phyloP scores from a whole-genome alignment of 2,113 vertebrate genomes.

The Platysteira castanea region DNA sequence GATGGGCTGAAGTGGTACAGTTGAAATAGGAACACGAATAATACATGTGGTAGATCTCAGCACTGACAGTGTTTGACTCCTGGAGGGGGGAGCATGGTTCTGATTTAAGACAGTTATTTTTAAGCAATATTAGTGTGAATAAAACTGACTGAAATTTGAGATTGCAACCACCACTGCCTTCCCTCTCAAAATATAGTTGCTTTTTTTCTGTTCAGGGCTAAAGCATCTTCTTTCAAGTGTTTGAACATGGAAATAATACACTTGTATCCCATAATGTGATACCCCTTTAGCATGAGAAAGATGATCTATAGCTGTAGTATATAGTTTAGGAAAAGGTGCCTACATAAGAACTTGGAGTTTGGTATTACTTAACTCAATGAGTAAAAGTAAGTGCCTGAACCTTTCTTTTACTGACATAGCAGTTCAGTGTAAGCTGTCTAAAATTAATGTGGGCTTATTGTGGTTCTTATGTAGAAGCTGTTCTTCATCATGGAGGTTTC shows the following conservation, averaged over 20 bases:
- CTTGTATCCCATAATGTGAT: background rate
- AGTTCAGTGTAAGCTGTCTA: background rate
- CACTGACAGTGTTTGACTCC: background rate
- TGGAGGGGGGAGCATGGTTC: background rate
- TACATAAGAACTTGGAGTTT: background rate
- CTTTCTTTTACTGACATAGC: background rate
- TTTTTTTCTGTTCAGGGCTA: background rate
- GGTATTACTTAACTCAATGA: background rate
- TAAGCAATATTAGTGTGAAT: background rate
- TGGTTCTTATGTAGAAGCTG: background rate
- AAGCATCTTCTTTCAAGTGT: background rate
- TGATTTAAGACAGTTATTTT: background rate
- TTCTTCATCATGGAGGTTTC: background rate
- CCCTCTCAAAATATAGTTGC: accelerated
- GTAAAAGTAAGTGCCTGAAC: background rate
- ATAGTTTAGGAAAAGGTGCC: background rate
- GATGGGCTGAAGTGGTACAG: background rate
- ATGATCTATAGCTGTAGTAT: background rate
- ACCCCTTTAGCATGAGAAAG: background rate
- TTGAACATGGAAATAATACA: background rate
- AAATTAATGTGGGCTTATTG: background rate
- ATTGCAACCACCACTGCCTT: background rate
- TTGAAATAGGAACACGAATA: background rate
- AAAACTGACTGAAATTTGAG: background rate
- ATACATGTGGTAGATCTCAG: background rate